phyloP scores from a whole-genome alignment of 2,888 invertebrate species.

The Drosophila villosipedis region DNA sequence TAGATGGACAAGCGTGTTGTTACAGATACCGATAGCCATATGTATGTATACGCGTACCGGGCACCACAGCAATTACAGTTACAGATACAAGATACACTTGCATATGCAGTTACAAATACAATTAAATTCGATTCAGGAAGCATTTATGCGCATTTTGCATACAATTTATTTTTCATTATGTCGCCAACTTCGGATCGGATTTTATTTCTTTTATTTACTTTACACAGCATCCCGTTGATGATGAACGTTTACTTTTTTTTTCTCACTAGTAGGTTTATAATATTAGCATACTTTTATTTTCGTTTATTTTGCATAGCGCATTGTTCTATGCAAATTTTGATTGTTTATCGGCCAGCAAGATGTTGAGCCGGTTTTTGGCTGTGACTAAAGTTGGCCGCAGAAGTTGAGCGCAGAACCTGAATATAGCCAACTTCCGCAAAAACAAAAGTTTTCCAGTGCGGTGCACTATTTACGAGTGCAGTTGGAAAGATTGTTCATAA shows the following conservation, averaged over 20 bases:
- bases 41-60: constrained; percentile 15
- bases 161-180: constrained; percentile 26
- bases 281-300: constrained; percentile 19
- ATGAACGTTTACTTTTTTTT: neutral
- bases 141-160: constrained; percentile 71
- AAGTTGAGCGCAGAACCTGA: constrained; percentile 23
- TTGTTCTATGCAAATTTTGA: constrained; percentile 23
- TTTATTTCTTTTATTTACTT: neutral
- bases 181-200: constrained; percentile 18
- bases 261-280: constrained; percentile 44
- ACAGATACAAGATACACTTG: constrained; percentile 38
- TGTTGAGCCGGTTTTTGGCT: constrained; percentile 32
- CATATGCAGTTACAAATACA: constrained; percentile 57
- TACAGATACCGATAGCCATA: constrained; percentile 22
- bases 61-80: constrained; percentile 30
- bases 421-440: constrained; percentile 46
- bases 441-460: constrained; percentile 40
- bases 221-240: neutral
- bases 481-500: constrained; percentile 23
- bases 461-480: constrained; percentile 40
- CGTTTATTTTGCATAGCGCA: constrained; percentile 4
- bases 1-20: constrained; percentile 57
- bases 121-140: constrained; percentile 78
- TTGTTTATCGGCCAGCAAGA: neutral
- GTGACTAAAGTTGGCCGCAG: neutral